phyloP scores from a whole-genome alignment of 1,140 invertebrate species.

The Drosophila yakuba region DNA sequence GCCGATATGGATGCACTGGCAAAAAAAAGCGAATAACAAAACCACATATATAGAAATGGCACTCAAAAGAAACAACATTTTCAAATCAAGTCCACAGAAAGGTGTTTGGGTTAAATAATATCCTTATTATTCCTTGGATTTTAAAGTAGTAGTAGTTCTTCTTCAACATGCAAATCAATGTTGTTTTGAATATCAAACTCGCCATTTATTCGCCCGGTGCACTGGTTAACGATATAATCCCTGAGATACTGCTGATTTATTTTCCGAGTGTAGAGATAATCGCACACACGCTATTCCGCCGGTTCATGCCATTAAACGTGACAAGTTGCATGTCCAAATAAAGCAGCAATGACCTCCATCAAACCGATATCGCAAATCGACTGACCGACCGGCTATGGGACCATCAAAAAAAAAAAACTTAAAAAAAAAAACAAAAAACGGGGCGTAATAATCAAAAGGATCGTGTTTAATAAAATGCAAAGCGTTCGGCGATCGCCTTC shows the following conservation, averaged over 20 bases:
- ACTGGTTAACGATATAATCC: neutral
- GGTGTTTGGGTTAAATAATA: too few species aligned
- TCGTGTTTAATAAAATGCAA: conserved; percentile 82
- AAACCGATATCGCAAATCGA: conserved; percentile 49
- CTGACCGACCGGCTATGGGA: conserved; percentile 3
- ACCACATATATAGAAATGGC: too few species aligned
- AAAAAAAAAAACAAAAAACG: neutral
- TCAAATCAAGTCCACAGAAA: too few species aligned
- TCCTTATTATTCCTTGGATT: too few species aligned
- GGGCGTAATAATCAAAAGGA: conserved; percentile 68
- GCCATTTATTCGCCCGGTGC: neutral
- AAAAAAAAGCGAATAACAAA: neutral
- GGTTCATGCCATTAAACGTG: conserved; percentile 76
- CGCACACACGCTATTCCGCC: conserved; percentile 37
- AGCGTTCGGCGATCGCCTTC: conserved; percentile 48
- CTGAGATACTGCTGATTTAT: neutral
- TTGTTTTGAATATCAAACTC: too few species aligned
- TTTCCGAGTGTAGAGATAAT: conserved; percentile 24
- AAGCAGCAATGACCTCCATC: conserved; percentile 59
- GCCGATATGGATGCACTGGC: conserved; percentile 14
- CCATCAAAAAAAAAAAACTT: conserved; percentile 27
- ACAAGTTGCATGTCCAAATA: conserved; percentile 82
- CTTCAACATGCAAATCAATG: too few species aligned
- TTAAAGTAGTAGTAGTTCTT: too few species aligned
- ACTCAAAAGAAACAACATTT: too few species aligned